Percentiles rank a stretch among this genome's conserved stretches.
Evolutionary conservation across 2,797 vertebrate species (phyloP).

Genomic region (Myotis myotis): DNA sequence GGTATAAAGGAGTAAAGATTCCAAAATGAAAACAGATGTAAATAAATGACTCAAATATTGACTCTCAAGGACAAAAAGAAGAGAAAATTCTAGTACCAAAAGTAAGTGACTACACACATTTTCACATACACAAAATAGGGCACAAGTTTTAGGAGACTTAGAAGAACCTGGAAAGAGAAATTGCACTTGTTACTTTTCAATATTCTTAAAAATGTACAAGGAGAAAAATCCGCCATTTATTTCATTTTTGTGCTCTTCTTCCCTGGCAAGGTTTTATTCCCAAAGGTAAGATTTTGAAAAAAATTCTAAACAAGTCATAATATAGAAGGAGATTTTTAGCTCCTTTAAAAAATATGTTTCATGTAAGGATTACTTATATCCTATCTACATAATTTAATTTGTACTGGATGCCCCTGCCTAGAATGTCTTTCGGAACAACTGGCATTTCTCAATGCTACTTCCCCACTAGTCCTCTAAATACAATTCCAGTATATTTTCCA

Average conservation of each 20-base stretch:
- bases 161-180: background rate
- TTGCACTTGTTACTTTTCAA: background rate
- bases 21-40: constrained; percentile 10
- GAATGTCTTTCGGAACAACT: background rate
- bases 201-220: background rate
- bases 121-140: background rate
- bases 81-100: background rate
- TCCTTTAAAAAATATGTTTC: background rate
- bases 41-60: background rate
- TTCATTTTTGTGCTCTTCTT: constrained; percentile 36
- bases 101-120: background rate
- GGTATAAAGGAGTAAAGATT: background rate
- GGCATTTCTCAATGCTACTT: background rate
- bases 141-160: background rate
- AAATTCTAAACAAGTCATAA: constrained; percentile 1
- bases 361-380: background rate
- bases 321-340: constrained; percentile 15
- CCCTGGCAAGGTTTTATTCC: background rate
- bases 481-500: background rate
- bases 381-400: background rate
- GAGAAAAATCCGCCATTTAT: background rate
- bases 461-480: background rate
- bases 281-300: constrained; percentile 23
- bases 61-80: background rate
- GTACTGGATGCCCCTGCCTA: background rate